A percentile compares a stretch with the other conserved stretches of the same genome.
phyloP scores from a whole-genome alignment of 2,888 invertebrate species.

The Protonemura montana region DNA sequence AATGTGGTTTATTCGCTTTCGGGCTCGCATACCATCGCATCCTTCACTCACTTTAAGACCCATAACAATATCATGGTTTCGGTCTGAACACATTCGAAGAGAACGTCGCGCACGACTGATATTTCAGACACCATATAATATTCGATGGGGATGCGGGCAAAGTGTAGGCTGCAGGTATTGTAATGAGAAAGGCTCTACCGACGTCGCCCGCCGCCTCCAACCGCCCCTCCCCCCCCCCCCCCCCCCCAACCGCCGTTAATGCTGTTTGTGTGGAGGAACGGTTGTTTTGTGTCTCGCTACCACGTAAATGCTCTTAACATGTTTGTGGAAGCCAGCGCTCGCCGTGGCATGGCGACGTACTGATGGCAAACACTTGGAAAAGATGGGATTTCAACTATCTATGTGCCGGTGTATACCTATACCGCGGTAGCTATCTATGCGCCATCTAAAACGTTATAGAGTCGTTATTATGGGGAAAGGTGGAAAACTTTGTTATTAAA shows the following conservation, averaged over 20 bases:
- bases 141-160: neutral
- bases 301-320: neutral
- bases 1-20: no score
- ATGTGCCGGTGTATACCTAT: neutral
- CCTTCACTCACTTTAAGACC: neutral
- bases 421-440: neutral
- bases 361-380: conserved; percentile 7
- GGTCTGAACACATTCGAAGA: neutral
- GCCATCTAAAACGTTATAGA: neutral
- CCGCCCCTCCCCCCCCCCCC: no score
- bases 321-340: neutral
- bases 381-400: neutral
- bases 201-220: no score
- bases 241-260: neutral
- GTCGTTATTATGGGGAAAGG: neutral
- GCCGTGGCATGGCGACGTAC: neutral
- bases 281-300: neutral
- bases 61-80: neutral
- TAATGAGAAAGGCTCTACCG: neutral
- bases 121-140: neutral
- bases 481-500: conserved; percentile 7
- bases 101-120: neutral
- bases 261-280: neutral
- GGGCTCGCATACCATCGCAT: neutral
- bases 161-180: neutral